Evolutionary conservation across 1,140 invertebrate genomes (phyloP), one percentile per base, ranked within the genome.

Genomic region (Vanessa atalanta): DNA sequence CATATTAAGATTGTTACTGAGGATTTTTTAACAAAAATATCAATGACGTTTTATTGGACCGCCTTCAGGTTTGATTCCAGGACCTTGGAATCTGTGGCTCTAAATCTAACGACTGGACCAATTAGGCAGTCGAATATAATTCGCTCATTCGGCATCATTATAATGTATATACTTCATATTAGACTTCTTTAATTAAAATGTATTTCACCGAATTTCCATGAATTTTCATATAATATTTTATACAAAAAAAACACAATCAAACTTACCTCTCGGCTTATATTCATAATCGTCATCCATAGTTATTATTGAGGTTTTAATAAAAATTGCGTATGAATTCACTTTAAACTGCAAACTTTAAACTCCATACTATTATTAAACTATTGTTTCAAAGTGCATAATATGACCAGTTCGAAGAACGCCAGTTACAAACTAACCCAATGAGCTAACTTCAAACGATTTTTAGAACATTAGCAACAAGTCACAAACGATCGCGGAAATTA

Each of bases 401-500:
- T 31, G 68, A 73, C 71, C 48, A 47, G 65, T 60, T 26, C 63
- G 61, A 43, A 55, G 70, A 63, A 23, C 61, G 50, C 51, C 73
- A 75, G 70, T 75, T 70, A 75, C 73, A 26, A 51, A 77, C 75
- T 77, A 77, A 76, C 48, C 67, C 65, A 63, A 73, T 77, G 67
- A 66, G 51, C 69, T 70, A 77, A 77, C 75, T 72, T 65, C 50
- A 73, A 57, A 43, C 60, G 65, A 53, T 70, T 75, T 73, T 77
- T 63, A 53, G 57, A 31, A 71, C 48, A 53, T 47, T 5, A 8
- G 20, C 20, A 20, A 23, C 47, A 77, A 70, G 15, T 60, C 5
- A 73, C 51, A 70, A 48, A 71, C 66, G 71, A 23, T 47, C 61
- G 66, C 72, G 66, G 9, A 47, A 37, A 31, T 60, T 53, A 53